Percentiles rank a stretch among this genome's conserved stretches.
phyloP scores from a whole-genome alignment of 2,113 vertebrate genomes.

The Cavia porcellus region DNA sequence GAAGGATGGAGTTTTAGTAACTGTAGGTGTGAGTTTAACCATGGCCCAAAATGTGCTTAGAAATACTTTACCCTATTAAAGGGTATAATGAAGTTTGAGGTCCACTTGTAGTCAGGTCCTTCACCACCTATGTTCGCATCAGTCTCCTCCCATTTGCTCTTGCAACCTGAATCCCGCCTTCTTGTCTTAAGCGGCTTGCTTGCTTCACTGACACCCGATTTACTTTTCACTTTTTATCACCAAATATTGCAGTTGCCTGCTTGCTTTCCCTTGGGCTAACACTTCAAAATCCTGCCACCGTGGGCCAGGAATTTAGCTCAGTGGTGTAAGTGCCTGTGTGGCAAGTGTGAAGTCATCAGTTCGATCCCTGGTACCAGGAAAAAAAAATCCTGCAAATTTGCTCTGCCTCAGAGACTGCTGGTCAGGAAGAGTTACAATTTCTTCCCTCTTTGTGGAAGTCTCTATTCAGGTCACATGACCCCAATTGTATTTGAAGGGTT shows the following conservation, averaged over 20 bases:
- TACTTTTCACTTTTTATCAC: not conserved
- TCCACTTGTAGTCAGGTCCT: not conserved
- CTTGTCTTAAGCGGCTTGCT: not conserved
- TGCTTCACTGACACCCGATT: not conserved
- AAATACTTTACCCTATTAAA: not conserved
- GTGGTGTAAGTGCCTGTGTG: too few relatives aligned
- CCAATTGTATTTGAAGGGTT: accelerated
- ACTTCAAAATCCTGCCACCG: not conserved
- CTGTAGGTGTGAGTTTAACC: not conserved
- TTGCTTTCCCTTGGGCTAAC: not conserved
- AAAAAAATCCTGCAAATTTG: not conserved
- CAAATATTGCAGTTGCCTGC: not conserved
- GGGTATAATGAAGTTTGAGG: not conserved
- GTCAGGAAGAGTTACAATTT: not conserved
- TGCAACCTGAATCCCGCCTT: not conserved
- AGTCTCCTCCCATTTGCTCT: not conserved
- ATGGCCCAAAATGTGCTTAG: not conserved
- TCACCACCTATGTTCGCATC: not conserved
- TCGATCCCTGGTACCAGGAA: too few relatives aligned
- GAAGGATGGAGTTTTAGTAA: not conserved
- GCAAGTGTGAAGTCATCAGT: too few relatives aligned
- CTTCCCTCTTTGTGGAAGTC: not conserved
- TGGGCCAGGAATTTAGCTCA: too few relatives aligned
- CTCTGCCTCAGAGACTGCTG: not conserved
- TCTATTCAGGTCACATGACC: not conserved